These are phyloP conservation scores for Terrapene triunguis DNA, from an alignment of 2,113 vertebrate genomes.

Conservation along the genomic window DNA sequence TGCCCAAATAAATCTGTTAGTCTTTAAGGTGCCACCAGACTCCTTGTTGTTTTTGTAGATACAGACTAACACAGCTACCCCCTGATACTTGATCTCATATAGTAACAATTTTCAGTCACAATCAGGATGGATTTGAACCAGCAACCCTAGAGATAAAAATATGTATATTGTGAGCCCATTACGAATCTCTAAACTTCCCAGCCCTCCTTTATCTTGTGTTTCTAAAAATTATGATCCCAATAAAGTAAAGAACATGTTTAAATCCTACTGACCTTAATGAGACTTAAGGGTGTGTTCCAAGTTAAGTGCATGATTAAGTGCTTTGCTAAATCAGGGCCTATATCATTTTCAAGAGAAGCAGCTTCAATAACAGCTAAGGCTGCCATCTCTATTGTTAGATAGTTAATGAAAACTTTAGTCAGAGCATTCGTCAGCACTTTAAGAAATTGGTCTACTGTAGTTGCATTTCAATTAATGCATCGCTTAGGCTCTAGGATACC, in stretches of 20 bases:
- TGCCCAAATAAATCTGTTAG: too few species aligned
- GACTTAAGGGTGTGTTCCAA: background rate
- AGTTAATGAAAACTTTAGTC: background rate
- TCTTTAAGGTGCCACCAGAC: too few species aligned
- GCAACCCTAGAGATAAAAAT: background rate
- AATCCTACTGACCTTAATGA: background rate
- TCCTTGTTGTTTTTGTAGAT: too few species aligned
- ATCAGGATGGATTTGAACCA: background rate
- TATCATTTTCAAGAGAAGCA: background rate
- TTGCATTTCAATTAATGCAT: background rate
- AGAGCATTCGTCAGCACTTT: background rate
- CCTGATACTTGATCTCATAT: background rate
- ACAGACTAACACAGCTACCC: too few species aligned
- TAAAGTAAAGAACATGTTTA: background rate
- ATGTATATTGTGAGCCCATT: background rate
- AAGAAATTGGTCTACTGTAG: background rate
- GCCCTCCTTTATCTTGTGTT: background rate
- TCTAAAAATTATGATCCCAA: background rate
- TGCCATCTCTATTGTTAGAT: background rate
- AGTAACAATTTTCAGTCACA: background rate
- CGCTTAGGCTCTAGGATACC: fast-evolving
- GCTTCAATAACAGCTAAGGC: background rate
- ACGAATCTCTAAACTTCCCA: background rate
- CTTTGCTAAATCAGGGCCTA: background rate
- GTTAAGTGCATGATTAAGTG: background rate